phyloP scores from a whole-genome alignment of 2,797 vertebrate genomes.

The Chrosomus eos region DNA sequence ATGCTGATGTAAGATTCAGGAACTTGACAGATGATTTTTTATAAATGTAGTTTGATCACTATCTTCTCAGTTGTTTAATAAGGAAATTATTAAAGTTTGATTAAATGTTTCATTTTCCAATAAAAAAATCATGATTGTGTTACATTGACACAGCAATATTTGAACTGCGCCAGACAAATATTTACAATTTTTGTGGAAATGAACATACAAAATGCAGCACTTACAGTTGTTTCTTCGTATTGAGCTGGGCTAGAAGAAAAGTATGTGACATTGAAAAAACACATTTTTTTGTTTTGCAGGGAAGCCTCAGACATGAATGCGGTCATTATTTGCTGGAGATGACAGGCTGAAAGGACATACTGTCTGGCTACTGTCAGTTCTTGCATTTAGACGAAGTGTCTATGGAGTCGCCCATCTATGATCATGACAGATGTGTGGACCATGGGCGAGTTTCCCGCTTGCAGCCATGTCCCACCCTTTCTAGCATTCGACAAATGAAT shows the following conservation, averaged over 20 bases:
- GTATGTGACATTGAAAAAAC: neutral
- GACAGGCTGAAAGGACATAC: conserved; percentile 27
- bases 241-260: neutral
- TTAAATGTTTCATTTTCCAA: neutral
- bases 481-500: neutral
- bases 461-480: neutral
- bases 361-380: conserved; percentile 35
- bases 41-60: neutral
- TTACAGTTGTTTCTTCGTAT: neutral
- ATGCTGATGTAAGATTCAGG: neutral
- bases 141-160: neutral
- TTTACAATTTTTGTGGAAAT: neutral
- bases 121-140: neutral
- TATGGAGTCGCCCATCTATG: conserved; percentile 4
- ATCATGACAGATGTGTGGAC: conserved; percentile 10
- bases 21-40: neutral
- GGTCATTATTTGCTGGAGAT: conserved; percentile 24
- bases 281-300: neutral
- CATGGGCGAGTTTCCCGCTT: neutral
- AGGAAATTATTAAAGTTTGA: neutral
- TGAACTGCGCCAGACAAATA: neutral
- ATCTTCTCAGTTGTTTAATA: neutral
- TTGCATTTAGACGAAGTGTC: conserved; percentile 1
- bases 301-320: conserved; percentile 29
- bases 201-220: neutral